Evolutionary conservation across 2,797 vertebrate species (phyloP), one percentile per base, ranked within the genome.

Genomic region (Synaphobranchus kaupii): DNA sequence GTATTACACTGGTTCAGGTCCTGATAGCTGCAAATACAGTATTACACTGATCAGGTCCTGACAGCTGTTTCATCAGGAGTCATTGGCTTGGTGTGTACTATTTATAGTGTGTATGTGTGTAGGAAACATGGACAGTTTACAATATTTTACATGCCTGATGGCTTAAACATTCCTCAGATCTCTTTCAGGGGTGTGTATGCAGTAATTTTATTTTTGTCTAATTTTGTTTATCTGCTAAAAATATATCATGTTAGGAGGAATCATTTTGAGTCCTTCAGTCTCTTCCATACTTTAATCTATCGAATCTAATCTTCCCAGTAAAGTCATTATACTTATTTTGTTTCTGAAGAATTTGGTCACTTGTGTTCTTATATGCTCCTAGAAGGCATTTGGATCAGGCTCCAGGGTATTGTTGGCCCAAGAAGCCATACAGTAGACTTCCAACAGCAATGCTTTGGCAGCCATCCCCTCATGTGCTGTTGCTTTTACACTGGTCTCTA

Each of bases 341-440:
- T 66, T 88, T 89, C 71, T 60, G 54, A 60, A 76, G 78, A 80
- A 73, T 84, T 86, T 83, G 60, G 87, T 86, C 71, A 47, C 10
- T 52, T 39, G 25, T 54, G 4, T 17, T 86, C 58, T 86, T 58
- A 44, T 39, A 10, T 8, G 10, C 39, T 84, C 8, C 50, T 28
- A 52, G n/a, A 78, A 48, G 81, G 89, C 90, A 92, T 92, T 90
- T 91, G 91, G 90, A 89, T 63, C 6, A 58, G 22, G 86, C 83
- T 88, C 85, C 85, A 78, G 87, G 86, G 84, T 87, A 84, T 89
- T 88, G 50, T 84, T 39, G 86, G 89, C 89, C 89, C 89, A n/a
- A 60, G n/a, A 80, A 87, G 85, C 54, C 85, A 80, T 88, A 86
- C 87, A 86, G 91, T 89, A 86, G 87, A 90, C 87, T 12, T 82